Percentiles rank a stretch among this genome's conserved stretches.
Evolutionary conservation across 2,113 vertebrate species (phyloP).

Genomic region (Myrmecobius fasciatus): DNA sequence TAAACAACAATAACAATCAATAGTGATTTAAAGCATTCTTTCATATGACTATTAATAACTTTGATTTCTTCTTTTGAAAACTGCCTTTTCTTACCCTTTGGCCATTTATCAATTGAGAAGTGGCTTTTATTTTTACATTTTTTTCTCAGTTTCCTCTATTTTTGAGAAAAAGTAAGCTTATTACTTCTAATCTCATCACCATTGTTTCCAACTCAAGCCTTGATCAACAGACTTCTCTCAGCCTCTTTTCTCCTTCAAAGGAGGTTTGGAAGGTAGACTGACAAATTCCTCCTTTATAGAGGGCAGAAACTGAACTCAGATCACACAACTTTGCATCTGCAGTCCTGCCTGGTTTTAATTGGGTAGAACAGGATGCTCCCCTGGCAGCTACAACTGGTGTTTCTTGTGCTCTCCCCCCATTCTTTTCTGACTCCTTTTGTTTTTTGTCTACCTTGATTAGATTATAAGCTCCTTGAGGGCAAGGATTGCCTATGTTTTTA

Average conservation of each 20-base stretch:
- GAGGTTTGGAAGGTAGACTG: neutral
- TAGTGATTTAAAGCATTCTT: neutral
- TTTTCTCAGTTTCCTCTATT: neutral
- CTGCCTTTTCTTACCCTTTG: neutral
- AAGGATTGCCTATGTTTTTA: neutral
- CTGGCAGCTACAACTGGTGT: neutral
- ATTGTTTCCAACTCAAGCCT: neutral
- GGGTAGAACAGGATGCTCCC: neutral
- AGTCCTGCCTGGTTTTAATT: neutral
- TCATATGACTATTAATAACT: neutral
- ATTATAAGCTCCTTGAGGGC: neutral
- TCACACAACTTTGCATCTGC: neutral
- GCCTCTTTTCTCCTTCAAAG: neutral
- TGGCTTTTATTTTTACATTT: neutral
- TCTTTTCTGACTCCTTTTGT: neutral
- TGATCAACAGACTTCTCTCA: neutral
- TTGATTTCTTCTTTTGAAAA: neutral
- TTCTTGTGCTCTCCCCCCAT: neutral
- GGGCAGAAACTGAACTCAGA: neutral
- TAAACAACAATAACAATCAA: neutral
- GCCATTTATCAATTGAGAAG: neutral
- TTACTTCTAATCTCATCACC: neutral
- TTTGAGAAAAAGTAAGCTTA: neutral
- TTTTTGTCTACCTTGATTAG: neutral
- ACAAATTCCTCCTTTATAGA: neutral